Conservation (phyloP, 2,113 vertebrate genomes). For the Arvicanthis niloticus region DNA sequence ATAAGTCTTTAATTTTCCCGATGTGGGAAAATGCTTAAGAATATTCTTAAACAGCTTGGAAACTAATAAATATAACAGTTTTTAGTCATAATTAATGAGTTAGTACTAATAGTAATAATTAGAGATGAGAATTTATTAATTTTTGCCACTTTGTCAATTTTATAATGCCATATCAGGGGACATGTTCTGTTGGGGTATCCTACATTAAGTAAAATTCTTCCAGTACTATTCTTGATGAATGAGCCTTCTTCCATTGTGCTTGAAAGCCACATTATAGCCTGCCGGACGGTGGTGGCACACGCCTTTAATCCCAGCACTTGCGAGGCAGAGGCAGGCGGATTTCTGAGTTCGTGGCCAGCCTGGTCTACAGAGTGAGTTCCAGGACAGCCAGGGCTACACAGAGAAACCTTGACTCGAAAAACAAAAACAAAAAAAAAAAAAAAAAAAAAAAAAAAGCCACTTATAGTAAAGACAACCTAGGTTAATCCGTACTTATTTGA, state of each 20-base stretch:
- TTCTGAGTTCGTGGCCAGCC: no score
- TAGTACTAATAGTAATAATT: conserved; percentile 21
- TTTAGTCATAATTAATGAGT: conserved; percentile 40
- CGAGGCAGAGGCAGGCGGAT: no score
- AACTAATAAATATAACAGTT: conserved; percentile 43
- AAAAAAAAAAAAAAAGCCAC: no score
- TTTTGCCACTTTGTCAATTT: conserved; percentile 35
- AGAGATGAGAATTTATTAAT: conserved; percentile 37
- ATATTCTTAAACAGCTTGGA: conserved; percentile 13
- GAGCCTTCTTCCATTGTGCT: not conserved
- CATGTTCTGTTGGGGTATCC: conserved; percentile 47
- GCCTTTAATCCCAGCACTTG: no score
- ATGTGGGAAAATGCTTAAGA: not conserved
- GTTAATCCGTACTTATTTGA: not conserved
- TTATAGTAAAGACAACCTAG: not conserved
- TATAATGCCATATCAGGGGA: conserved; percentile 20
- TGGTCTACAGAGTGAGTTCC: no score
- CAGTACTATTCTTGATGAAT: not conserved
- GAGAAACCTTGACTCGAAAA: no score
- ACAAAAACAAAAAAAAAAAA: no score
- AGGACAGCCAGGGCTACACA: no score
- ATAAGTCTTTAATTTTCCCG: not conserved
- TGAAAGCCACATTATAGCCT: no score
- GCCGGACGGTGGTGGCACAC: no score
- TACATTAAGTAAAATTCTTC: conserved; percentile 43